phyloP scores from a whole-genome alignment of 2,888 invertebrate species.

The Oasisia sp. region DNA sequence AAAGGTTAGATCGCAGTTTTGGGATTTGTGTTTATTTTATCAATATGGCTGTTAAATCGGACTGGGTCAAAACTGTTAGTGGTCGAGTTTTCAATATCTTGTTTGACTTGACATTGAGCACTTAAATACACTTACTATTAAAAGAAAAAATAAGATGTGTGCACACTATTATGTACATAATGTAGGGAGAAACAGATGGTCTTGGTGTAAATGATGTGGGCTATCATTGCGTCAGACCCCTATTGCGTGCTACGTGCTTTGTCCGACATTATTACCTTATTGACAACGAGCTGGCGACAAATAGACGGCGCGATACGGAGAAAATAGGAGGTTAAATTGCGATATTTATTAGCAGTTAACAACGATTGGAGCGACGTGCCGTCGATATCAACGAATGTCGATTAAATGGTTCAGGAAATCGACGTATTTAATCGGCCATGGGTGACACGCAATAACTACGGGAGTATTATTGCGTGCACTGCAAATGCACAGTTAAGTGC shows the following conservation, averaged over 20 bases:
- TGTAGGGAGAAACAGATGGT: too few relatives aligned
- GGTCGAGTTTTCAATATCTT: too few relatives aligned
- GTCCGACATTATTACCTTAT: background rate
- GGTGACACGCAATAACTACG: background rate
- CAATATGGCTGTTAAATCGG: too few relatives aligned
- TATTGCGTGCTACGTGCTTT: background rate
- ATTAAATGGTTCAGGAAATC: background rate
- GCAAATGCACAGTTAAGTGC: background rate
- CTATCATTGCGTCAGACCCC: too few relatives aligned
- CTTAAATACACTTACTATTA: too few relatives aligned
- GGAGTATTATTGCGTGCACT: background rate
- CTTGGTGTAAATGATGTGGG: too few relatives aligned
- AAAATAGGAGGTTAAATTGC: background rate
- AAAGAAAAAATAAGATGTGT: too few relatives aligned
- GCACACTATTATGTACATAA: too few relatives aligned
- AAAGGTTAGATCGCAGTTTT: too few relatives aligned
- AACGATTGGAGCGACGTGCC: background rate
- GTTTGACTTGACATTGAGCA: too few relatives aligned
- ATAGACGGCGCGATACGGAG: background rate
- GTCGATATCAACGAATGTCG: background rate
- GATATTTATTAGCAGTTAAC: slow-evolving; percentile 13
- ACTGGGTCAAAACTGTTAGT: too few relatives aligned
- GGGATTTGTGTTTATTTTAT: too few relatives aligned
- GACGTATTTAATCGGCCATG: background rate
- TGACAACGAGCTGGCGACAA: background rate